Evolutionary conservation across 2,797 vertebrate species (phyloP).

Genomic region (Acipenser oxyrinchus): DNA sequence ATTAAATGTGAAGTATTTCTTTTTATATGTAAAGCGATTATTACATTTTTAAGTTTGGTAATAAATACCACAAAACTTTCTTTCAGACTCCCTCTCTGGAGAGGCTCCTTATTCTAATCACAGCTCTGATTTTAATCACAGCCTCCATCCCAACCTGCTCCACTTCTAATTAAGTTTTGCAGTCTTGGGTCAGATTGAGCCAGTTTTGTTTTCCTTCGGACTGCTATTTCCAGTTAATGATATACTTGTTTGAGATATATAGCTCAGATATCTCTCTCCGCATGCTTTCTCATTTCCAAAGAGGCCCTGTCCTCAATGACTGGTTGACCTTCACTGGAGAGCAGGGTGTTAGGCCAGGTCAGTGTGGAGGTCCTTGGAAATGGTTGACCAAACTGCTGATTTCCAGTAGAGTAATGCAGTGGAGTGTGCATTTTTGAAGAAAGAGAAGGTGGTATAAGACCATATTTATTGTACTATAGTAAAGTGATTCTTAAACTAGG

Average conservation of each 20-base stretch:
- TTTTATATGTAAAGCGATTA: no score
- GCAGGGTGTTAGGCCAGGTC: neutral
- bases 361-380: neutral
- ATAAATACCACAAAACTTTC: conserved; percentile 31
- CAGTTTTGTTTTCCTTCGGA: neutral
- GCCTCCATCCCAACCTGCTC: conserved; percentile 9
- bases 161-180: conserved; percentile 8
- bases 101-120: conserved; percentile 9
- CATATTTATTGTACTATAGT: no score
- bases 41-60: conserved; percentile 25
- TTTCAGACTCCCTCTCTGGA: conserved; percentile 22
- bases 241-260: conserved; percentile 10
- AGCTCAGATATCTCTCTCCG: neutral
- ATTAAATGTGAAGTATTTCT: no score
- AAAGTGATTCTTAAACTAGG: no score
- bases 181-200: conserved; percentile 4
- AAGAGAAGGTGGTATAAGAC: no score
- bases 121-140: conserved; percentile 13
- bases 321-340: neutral
- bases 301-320: neutral
- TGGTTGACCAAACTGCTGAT: neutral
- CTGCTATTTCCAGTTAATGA: conserved; percentile 14
- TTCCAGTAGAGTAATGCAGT: neutral
- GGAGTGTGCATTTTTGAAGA: no score
- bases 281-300: neutral